phyloP scores from a whole-genome alignment of 2,113 vertebrate genomes.

The Pygoscelis adeliae region DNA sequence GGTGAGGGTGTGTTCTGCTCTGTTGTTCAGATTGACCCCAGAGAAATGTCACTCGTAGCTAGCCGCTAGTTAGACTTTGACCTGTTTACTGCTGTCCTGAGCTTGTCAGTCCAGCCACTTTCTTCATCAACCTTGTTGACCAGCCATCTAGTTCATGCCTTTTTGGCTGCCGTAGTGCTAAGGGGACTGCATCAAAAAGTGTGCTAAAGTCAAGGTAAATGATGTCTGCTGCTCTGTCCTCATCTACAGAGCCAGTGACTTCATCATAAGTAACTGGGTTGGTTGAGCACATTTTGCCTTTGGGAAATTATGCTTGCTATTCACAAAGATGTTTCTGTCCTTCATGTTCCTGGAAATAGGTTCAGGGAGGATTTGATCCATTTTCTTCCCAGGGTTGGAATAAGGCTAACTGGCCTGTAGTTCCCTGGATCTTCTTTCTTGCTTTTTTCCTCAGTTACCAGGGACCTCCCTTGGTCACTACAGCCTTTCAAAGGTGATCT shows the following conservation, averaged over 20 bases:
- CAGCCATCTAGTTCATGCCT: background rate
- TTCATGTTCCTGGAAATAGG: background rate
- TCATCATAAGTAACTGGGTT: background rate
- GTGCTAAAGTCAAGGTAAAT: background rate
- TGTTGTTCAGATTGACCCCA: background rate
- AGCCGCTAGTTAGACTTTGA: background rate
- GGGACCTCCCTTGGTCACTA: background rate
- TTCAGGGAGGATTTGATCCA: background rate
- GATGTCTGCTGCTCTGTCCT: background rate
- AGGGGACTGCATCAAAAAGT: background rate
- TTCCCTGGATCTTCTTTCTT: background rate
- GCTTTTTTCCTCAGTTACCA: background rate
- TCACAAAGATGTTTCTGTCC: background rate
- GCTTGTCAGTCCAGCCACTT: background rate
- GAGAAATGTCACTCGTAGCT: fast-evolving
- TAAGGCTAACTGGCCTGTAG: background rate
- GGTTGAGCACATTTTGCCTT: background rate
- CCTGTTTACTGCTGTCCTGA: background rate
- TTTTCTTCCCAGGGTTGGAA: background rate
- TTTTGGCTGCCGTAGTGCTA: background rate
- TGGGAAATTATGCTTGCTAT: background rate
- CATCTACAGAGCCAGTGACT: background rate
- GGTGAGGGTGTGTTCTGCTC: background rate
- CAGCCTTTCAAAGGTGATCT: background rate
- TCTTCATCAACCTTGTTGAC: background rate